Conservation (phyloP, 2,113 vertebrate genomes). For the Acrocephalus arundinaceus region DNA sequence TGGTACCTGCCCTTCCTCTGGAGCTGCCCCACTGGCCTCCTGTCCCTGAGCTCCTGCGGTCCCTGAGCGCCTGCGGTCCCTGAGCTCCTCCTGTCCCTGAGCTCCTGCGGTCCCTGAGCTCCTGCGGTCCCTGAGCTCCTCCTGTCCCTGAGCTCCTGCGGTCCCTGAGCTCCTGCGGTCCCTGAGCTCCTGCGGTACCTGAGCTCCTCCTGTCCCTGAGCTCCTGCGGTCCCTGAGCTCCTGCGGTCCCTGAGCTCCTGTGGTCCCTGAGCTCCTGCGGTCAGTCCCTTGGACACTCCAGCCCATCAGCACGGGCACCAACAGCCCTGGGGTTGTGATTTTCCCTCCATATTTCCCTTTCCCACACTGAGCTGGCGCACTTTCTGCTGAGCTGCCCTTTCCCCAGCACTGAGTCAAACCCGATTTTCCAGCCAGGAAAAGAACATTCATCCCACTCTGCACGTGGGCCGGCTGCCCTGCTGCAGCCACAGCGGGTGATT, state of each 20-base stretch:
- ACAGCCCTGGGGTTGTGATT: fast-evolving
- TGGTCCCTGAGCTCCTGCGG: background rate
- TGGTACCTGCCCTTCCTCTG: fast-evolving
- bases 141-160: no score
- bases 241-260: background rate
- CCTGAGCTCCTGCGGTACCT: no score
- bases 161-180: no score
- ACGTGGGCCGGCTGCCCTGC: fast-evolving
- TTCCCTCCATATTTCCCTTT: fast-evolving
- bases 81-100: no score
- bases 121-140: no score
- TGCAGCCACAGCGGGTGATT: fast-evolving
- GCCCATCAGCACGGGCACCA: fast-evolving
- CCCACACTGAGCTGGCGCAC: background rate
- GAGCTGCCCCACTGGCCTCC: background rate
- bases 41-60: background rate
- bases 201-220: background rate
- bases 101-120: no score
- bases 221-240: background rate
- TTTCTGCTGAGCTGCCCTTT: fast-evolving
- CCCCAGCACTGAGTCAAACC: background rate
- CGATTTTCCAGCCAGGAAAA: background rate
- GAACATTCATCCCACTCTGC: fast-evolving
- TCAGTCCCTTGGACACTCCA: fast-evolving
- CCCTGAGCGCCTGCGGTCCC: no score